Percentiles rank a stretch among this genome's conserved stretches.
phyloP scores from a whole-genome alignment of 2,888 invertebrate genomes.

The Deilephila elpenor region DNA sequence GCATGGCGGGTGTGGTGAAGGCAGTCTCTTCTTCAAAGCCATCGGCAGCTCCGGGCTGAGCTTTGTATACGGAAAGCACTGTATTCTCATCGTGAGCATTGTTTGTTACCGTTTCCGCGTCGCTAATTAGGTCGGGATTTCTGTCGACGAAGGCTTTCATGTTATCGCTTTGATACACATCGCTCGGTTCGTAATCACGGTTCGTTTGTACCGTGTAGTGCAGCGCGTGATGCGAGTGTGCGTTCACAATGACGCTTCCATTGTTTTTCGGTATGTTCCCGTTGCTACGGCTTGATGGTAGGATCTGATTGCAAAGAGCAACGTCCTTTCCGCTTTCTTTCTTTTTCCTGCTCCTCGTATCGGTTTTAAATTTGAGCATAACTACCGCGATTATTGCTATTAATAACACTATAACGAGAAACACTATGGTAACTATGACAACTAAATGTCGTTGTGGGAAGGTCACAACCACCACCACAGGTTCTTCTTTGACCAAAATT shows the following conservation, averaged over 20 bases:
- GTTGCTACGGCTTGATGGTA: constrained; percentile 71
- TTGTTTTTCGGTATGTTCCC: constrained; percentile 84
- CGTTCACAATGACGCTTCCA: constrained; percentile 81
- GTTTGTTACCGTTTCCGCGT: constrained; percentile 87
- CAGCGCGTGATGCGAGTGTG: constrained; percentile 84
- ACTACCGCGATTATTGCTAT: constrained; percentile 88
- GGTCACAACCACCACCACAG: constrained; percentile 87
- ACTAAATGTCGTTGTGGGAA: constrained; percentile 89
- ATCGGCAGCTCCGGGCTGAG: constrained; percentile 67
- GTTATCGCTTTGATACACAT: constrained; percentile 78
- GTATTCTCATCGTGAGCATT: constrained; percentile 79
- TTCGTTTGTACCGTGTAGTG: constrained; percentile 79
- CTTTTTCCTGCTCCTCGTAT: constrained; percentile 78
- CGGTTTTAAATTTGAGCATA: constrained; percentile 83
- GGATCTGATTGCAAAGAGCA: constrained; percentile 84
- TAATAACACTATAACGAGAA: constrained; percentile 86
- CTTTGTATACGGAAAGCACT: constrained; percentile 76
- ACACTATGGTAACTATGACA: constrained; percentile 87
- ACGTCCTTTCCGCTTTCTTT: constrained; percentile 86
- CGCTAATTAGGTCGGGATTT: constrained; percentile 92
- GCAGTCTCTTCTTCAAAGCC: constrained; percentile 77
- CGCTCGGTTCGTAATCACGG: constrained; percentile 85
- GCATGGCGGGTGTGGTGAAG: constrained; percentile 71
- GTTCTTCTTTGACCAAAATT: constrained; percentile 90
- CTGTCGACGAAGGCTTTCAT: constrained; percentile 86